Evolutionary conservation across 92 coral and sea anemone species (phyloP).

Genomic region (Umimayanthus chanpuru): DNA sequence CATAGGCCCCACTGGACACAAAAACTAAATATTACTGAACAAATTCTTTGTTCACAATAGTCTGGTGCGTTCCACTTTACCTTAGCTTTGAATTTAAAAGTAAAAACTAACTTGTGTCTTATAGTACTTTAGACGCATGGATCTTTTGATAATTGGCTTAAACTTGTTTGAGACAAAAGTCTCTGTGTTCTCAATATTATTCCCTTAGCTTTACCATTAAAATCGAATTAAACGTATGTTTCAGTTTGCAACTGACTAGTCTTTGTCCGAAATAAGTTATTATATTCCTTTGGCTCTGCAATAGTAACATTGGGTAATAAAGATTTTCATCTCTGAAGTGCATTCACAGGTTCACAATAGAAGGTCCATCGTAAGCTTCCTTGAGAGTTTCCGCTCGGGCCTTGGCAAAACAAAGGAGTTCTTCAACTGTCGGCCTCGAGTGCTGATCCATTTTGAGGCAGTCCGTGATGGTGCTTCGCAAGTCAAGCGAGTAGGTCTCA

Average conservation of each 20-base stretch:
- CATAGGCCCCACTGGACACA: not conserved
- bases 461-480: constrained; percentile 46
- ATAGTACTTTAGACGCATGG: no score
- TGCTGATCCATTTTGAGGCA: constrained; percentile 55
- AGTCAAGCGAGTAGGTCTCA: constrained; percentile 44
- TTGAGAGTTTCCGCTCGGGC: constrained; percentile 45
- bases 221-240: no score
- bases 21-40: no score
- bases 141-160: no score
- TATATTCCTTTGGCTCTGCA: not conserved
- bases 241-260: no score
- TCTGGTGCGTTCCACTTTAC: not conserved
- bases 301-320: not conserved
- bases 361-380: constrained; percentile 48
- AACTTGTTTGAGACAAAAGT: no score
- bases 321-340: not conserved
- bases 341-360: constrained; percentile 53
- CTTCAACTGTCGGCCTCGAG: constrained; percentile 66
- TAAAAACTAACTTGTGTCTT: no score
- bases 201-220: no score
- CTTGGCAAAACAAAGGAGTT: constrained; percentile 55
- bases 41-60: not conserved
- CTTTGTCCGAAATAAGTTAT: no score
- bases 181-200: no score
- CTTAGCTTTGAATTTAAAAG: no score